phyloP scores from a whole-genome alignment of 2,113 vertebrate genomes.

The Phaethornis superciliosus region DNA sequence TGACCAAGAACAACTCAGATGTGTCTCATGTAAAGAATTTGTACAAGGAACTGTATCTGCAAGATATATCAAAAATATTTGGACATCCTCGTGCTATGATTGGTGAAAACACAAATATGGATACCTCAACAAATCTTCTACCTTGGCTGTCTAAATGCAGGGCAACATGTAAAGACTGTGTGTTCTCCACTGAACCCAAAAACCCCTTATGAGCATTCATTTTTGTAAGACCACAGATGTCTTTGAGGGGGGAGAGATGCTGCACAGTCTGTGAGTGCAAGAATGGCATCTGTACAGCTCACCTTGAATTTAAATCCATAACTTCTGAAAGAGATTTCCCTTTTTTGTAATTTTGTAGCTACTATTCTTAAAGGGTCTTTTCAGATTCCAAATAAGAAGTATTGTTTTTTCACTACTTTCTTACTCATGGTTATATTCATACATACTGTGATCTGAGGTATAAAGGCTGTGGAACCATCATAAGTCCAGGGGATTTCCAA shows the following conservation, averaged over 20 bases:
- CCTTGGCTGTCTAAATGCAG: neutral
- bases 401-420: neutral
- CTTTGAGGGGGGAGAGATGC: neutral
- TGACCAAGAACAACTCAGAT: neutral
- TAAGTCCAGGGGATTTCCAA: neutral
- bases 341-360: neutral
- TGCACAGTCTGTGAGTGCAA: neutral
- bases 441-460: neutral
- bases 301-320: neutral
- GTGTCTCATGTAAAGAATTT: neutral
- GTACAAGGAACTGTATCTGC: neutral
- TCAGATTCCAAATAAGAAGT: neutral
- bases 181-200: neutral
- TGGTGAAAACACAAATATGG: neutral
- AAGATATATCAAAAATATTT: neutral
- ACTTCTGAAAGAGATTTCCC: neutral
- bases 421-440: neutral
- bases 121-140: neutral
- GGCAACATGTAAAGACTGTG: neutral
- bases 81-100: neutral
- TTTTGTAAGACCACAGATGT: neutral
- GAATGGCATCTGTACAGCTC: rapidly evolving
- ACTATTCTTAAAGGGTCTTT: neutral
- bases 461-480: neutral
- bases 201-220: neutral